These are phyloP conservation scores for Chelonoidis abingdonii DNA, from an alignment of 2,113 vertebrate genomes.

Conservation along the genomic window DNA sequence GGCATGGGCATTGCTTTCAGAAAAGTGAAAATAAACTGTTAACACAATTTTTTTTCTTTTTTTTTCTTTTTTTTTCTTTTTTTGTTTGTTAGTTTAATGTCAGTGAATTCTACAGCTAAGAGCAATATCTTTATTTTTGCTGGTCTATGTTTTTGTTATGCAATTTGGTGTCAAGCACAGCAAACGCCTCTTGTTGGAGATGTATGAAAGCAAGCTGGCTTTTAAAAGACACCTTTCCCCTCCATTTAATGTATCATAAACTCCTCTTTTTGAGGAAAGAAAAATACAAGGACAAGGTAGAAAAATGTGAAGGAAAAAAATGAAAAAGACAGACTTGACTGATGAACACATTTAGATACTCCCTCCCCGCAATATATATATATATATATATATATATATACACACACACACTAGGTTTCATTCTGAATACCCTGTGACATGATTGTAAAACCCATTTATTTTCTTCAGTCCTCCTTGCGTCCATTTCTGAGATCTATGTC, in stretches of 20 bases:
- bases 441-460: neutral
- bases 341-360: neutral
- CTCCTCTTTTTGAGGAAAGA: neutral
- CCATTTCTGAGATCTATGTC: neutral
- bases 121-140: neutral
- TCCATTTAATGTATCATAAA: neutral
- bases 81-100: neutral
- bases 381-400: neutral
- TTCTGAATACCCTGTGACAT: neutral
- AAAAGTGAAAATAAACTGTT: neutral
- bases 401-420: neutral
- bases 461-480: neutral
- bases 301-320: neutral
- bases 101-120: neutral
- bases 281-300: neutral
- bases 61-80: too few relatives aligned
- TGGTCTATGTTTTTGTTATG: neutral
- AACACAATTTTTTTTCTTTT: neutral
- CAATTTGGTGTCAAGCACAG: too few relatives aligned
- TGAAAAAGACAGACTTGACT: neutral
- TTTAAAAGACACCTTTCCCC: neutral
- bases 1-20: neutral
- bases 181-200: neutral
- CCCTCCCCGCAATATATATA: too few relatives aligned
- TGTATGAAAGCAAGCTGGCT: neutral